Percentiles rank a stretch among this genome's conserved stretches.
Evolutionary conservation across 1,140 invertebrate genomes (phyloP).

Genomic region (Nymphalis io): DNA sequence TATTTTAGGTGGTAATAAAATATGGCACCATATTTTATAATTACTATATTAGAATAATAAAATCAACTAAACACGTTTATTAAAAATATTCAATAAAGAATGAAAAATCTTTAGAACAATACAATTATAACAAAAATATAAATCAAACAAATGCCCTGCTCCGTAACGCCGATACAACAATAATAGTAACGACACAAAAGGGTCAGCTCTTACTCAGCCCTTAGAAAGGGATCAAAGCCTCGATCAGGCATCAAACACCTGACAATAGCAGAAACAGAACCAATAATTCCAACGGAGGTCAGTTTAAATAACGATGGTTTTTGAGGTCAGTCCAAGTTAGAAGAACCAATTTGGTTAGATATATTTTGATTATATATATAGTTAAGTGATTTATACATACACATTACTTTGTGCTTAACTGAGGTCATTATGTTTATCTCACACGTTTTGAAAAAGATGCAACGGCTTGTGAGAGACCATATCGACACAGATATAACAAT

Average conservation of each 20-base stretch:
- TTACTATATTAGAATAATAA: no score
- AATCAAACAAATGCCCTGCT: neutral
- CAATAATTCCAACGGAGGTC: neutral
- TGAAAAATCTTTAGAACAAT: neutral
- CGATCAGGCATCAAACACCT: conserved; percentile 6
- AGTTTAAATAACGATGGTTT: conserved; percentile 3
- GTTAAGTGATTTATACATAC: no score
- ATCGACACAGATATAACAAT: no score
- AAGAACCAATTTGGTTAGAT: neutral
- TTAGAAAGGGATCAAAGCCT: neutral
- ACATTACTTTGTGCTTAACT: no score
- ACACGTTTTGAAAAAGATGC: no score
- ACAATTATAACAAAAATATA: neutral
- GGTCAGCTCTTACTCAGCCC: neutral
- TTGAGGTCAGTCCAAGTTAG: neutral
- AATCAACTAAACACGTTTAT: no score
- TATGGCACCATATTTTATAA: no score
- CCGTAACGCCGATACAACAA: neutral
- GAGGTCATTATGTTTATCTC: no score
- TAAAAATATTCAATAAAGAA: no score
- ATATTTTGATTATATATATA: neutral
- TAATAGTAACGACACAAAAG: neutral
- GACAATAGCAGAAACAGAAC: neutral
- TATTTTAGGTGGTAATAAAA: no score
- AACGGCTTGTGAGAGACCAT: no score